Conservation (phyloP, 2,797 vertebrate genomes). For the Siniperca scherzeri region DNA sequence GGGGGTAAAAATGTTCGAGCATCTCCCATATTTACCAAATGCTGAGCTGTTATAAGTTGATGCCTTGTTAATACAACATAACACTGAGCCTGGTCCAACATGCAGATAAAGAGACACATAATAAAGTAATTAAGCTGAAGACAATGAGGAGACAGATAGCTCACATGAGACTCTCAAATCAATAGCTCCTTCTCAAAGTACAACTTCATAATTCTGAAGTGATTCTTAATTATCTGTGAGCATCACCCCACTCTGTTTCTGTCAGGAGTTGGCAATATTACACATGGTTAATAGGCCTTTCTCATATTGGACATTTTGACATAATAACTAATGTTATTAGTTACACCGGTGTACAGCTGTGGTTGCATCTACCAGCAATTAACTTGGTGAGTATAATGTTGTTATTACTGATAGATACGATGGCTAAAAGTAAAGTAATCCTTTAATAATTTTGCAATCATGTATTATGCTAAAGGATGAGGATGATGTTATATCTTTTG, state of each 20-base stretch:
- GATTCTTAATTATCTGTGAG: constrained; percentile 35
- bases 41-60: background rate
- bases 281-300: background rate
- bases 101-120: constrained; percentile 12
- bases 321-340: constrained; percentile 6
- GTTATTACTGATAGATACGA: background rate
- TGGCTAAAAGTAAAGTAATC: background rate
- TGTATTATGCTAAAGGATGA: background rate
- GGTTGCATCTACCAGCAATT: background rate
- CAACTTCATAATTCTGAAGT: constrained; percentile 15
- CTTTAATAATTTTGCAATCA: background rate
- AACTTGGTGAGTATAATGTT: background rate
- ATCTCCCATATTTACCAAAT: background rate
- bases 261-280: constrained; percentile 5
- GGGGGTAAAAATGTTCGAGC: background rate
- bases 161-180: constrained; percentile 54
- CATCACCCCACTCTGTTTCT: background rate
- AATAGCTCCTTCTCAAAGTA: constrained; percentile 28
- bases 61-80: constrained; percentile 19
- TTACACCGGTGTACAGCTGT: background rate
- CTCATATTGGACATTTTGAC: constrained; percentile 10
- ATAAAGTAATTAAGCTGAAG: constrained; percentile 42
- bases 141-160: constrained; percentile 32
- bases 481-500: background rate
- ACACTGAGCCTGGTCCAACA: background rate